Base-by-base conservation (phyloP, 2,888 invertebrate species). In the Hirtodrosophila duncani region DNA sequence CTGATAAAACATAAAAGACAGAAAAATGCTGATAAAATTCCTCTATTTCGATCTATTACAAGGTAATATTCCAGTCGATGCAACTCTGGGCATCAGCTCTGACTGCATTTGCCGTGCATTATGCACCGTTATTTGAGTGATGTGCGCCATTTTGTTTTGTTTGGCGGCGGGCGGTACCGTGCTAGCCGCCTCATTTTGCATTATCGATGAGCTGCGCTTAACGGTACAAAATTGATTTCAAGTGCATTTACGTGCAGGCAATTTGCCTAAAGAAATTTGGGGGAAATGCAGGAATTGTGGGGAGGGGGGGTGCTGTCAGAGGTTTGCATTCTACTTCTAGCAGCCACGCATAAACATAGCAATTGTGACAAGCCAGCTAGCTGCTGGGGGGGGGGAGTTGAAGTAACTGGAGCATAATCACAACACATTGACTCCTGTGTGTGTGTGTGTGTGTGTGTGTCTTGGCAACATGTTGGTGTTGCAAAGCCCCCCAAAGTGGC, bases 121-220 rank as follows among this genome's bases (percentile, higher is more conserved):
- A 16, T 27, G 16, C 8, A 10, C 7, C 10, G 24, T 27, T 21
- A 41, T 46, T 55, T 65, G 56, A 57, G 39, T 68, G 61, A 78
- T 78, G 79, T 38, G 53, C 70, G 74, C 81, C 72, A 72, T 72
- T 81, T 72, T 72, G 66, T 71, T 62, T 68, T 52, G 34, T 26
- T 13, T 6, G 18, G 33, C 43, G 46, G 17, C 38, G 42, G 46
- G 39, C 50, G 50, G 43, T 49, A n/a, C 4, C 11, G 9, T 11
- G 33, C 17, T n/a, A n/a, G n/a, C n/a, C n/a, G n/a, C n/a, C n/a
- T n/a, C n/a, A n/a, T 48, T 38, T 38, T 80, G 81, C 74, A 72
- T 80, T 74, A 81, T 74, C 72, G 72, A 74, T 74, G 79, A 81
- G 75, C 63, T n/a, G n/a, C n/a, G n/a, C n/a, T n/a, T n/a, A n/a